These are phyloP conservation scores for Drosophila anceps DNA, from an alignment of 2,888 invertebrate genomes.

Conservation along the genomic window DNA sequence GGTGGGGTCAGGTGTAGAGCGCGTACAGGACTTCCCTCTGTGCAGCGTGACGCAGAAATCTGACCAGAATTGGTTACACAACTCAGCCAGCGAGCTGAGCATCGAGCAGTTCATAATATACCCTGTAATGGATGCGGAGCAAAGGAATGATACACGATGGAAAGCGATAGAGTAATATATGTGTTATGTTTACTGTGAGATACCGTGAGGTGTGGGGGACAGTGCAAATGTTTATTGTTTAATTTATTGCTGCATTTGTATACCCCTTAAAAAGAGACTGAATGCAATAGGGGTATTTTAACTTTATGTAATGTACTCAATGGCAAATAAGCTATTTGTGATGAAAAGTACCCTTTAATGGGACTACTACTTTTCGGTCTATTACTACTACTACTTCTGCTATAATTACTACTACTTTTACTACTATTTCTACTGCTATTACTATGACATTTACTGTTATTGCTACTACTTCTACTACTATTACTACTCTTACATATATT, in stretches of 20 bases:
- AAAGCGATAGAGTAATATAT: background rate
- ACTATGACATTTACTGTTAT: background rate
- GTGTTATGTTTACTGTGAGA: background rate
- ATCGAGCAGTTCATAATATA: conserved; percentile 1
- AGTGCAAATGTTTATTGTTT: background rate
- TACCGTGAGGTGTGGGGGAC: background rate
- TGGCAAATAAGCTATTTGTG: background rate
- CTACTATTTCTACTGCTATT: background rate
- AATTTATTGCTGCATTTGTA: background rate
- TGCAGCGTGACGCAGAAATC: conserved; percentile 30
- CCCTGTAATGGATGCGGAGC: background rate
- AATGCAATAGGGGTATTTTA: background rate
- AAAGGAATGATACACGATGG: background rate
- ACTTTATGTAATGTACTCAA: background rate
- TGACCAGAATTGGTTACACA: conserved; percentile 36
- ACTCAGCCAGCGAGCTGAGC: background rate
- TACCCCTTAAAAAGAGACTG: background rate
- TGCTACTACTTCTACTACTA: background rate
- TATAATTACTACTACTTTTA: background rate
- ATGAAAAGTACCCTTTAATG: background rate
- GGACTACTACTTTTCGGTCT: background rate
- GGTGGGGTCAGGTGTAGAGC: background rate
- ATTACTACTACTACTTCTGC: background rate
- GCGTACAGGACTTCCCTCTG: background rate
- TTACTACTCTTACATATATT: background rate